These are phyloP conservation scores for Ennomos erosarius DNA, from an alignment of 2,888 invertebrate genomes.

Conservation along the genomic window DNA sequence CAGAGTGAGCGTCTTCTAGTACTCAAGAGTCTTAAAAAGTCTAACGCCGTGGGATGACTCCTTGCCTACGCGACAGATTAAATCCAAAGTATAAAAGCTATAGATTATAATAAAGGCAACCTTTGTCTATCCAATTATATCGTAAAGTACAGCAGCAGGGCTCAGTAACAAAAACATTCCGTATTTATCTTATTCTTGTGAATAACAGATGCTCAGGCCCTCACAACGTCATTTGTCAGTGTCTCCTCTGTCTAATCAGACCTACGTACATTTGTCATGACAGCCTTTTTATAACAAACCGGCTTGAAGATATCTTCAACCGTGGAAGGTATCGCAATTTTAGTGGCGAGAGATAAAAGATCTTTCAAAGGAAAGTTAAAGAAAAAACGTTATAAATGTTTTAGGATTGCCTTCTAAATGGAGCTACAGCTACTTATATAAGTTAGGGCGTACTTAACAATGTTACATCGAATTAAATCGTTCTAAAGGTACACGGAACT, in stretches of 20 bases:
- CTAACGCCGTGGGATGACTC: too few species aligned
- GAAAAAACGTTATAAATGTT: too few species aligned
- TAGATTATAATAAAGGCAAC: slow-evolving; percentile 35
- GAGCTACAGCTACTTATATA: too few species aligned
- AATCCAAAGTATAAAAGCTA: background rate
- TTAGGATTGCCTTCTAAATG: too few species aligned
- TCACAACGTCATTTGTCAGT: slow-evolving; percentile 66
- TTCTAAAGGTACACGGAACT: too few species aligned
- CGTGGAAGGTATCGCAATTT: background rate
- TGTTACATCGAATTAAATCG: too few species aligned
- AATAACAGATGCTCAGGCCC: slow-evolving; percentile 70
- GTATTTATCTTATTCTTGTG: slow-evolving; percentile 70
- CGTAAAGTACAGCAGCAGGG: slow-evolving; percentile 47
- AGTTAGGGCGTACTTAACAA: too few species aligned
- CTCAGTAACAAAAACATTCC: slow-evolving; percentile 56
- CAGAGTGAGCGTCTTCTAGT: too few species aligned
- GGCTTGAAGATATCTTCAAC: slow-evolving; percentile 34
- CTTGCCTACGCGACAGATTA: background rate
- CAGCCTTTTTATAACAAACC: slow-evolving; percentile 47
- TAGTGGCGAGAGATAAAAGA: background rate
- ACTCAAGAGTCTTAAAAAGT: too few species aligned
- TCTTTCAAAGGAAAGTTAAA: background rate
- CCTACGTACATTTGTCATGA: slow-evolving; percentile 66
- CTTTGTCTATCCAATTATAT: slow-evolving; percentile 47
- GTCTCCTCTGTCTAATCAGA: slow-evolving; percentile 72